phyloP scores from a whole-genome alignment of 2,113 vertebrate genomes.

The Climacteris rufus region DNA sequence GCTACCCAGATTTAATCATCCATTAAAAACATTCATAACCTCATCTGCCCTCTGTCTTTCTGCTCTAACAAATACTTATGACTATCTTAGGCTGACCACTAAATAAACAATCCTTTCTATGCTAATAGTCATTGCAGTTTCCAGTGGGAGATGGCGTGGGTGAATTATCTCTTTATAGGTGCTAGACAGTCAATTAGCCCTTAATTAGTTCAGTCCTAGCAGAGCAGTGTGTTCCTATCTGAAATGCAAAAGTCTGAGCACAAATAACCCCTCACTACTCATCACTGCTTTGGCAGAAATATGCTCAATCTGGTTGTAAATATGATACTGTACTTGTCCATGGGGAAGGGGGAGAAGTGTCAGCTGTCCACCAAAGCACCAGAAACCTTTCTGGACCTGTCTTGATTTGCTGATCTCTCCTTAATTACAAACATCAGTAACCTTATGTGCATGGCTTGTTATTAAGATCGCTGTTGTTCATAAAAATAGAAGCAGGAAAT shows the following conservation, averaged over 20 bases:
- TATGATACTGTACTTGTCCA: not conserved
- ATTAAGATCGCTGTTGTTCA: not conserved
- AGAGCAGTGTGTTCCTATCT: not conserved
- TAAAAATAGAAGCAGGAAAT: not conserved
- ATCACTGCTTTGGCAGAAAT: not conserved
- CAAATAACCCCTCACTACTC: not conserved
- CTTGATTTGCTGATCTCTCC: not conserved
- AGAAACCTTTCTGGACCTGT: not conserved
- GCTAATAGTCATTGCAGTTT: not conserved
- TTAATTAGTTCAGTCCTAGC: slow-evolving; percentile 4
- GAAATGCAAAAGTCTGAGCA: not conserved
- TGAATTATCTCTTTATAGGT: not conserved
- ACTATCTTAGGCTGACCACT: not conserved
- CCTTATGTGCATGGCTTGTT: not conserved
- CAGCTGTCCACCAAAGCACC: not conserved
- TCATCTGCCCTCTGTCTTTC: not conserved
- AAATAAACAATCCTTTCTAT: not conserved
- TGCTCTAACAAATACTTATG: not conserved
- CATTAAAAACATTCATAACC: not conserved
- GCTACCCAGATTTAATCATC: slow-evolving; percentile 40
- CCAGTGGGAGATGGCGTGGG: not conserved
- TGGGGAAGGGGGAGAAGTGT: not conserved
- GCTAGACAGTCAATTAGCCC: not conserved
- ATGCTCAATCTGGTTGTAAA: not conserved
- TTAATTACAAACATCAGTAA: not conserved